A percentile compares a stretch with the other conserved stretches of the same genome.
phyloP scores from a whole-genome alignment of 2,888 invertebrate genomes.

The Tipula confusa region DNA sequence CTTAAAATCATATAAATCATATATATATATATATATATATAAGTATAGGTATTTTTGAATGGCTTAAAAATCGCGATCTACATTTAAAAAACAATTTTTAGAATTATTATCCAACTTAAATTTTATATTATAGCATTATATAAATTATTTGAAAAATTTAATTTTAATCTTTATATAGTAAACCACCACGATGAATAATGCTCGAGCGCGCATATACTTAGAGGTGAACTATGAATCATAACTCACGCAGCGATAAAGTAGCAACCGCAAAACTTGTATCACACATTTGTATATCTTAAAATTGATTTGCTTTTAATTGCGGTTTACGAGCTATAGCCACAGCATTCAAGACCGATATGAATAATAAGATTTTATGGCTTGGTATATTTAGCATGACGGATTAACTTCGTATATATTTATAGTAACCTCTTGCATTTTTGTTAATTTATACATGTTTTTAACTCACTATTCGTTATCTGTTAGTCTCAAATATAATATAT shows the following conservation, averaged over 20 bases:
- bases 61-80: not conserved
- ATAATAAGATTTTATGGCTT: not conserved
- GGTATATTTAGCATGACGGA: not conserved
- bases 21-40: not conserved
- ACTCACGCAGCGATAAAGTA: not conserved
- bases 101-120: not conserved
- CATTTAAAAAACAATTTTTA: not conserved
- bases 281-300: not conserved
- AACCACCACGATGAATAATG: not conserved
- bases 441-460: no score
- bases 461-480: not conserved
- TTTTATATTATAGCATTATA: not conserved
- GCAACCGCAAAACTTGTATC: not conserved
- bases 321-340: not conserved
- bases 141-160: not conserved
- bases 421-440: no score
- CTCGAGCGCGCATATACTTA: not conserved
- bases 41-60: not conserved
- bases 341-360: not conserved
- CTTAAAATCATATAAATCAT: not conserved
- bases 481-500: not conserved
- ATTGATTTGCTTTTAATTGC: slow-evolving; percentile 16
- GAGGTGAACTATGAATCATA: slow-evolving; percentile 1
- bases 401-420: not conserved
- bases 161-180: not conserved